Evolutionary conservation across 2,797 vertebrate species (phyloP).

Genomic region (Premnoplex brunnescens): DNA sequence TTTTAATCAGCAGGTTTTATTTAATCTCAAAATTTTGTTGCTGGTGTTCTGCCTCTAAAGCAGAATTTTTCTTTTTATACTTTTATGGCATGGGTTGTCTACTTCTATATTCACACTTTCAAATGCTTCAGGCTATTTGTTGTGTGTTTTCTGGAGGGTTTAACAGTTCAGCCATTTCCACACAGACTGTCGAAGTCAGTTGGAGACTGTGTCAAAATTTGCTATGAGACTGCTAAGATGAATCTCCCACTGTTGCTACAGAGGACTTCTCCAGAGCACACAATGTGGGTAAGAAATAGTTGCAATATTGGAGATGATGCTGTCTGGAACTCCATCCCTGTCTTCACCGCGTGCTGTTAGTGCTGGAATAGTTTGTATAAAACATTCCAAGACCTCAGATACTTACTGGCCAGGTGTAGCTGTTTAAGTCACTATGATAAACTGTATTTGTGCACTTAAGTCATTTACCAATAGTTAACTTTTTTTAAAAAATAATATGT

Average conservation of each 20-base stretch:
- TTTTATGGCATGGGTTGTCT: not conserved
- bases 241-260: not conserved
- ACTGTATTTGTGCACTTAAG: not conserved
- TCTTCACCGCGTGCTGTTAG: not conserved
- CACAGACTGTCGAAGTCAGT: not conserved
- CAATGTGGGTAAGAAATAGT: not conserved
- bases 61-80: not conserved
- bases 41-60: not conserved
- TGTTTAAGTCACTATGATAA: not conserved
- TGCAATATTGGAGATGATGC: not conserved
- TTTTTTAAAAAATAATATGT: not conserved
- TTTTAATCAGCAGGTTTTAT: slow-evolving; percentile 34
- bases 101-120: not conserved
- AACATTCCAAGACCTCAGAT: not conserved
- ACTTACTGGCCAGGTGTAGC: not conserved
- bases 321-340: not conserved
- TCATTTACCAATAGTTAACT: not conserved
- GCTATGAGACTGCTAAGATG: not conserved
- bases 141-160: slow-evolving; percentile 19
- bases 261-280: not conserved
- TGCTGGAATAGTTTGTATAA: not conserved
- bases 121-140: not conserved
- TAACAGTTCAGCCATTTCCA: slow-evolving; percentile 26
- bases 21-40: not conserved
- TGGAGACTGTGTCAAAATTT: slow-evolving; percentile 8